These are phyloP conservation scores for Smutsia temminckii DNA, from an alignment of 2,797 vertebrate genomes.

Conservation along the genomic window DNA sequence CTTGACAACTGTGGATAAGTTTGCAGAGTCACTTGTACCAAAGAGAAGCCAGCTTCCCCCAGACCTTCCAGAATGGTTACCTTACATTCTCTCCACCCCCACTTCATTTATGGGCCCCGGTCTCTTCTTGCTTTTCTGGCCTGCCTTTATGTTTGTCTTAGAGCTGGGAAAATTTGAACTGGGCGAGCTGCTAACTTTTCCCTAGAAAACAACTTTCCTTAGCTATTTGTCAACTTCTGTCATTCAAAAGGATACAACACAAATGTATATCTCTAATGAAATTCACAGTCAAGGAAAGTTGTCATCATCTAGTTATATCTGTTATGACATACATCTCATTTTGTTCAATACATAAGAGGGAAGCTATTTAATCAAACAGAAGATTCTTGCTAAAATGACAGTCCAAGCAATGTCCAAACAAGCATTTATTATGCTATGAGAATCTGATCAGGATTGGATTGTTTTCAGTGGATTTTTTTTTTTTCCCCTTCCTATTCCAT, in stretches of 20 bases:
- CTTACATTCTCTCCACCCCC: not conserved
- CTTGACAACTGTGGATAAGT: not conserved
- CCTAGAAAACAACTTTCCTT: slow-evolving; percentile 79
- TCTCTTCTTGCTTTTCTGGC: not conserved
- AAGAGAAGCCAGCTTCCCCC: not conserved
- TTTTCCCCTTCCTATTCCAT: slow-evolving; percentile 51
- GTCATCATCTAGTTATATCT: slow-evolving; percentile 85
- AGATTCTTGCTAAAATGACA: slow-evolving; percentile 79
- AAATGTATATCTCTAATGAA: slow-evolving; percentile 85
- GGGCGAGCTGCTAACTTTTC: slow-evolving; percentile 58
- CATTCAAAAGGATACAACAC: slow-evolving; percentile 82
- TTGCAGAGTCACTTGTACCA: not conserved
- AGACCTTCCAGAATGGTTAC: not conserved
- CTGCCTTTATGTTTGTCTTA: not conserved
- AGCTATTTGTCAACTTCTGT: slow-evolving; percentile 87
- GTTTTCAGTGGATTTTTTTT: slow-evolving; percentile 78
- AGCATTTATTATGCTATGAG: slow-evolving; percentile 80
- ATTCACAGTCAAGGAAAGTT: slow-evolving; percentile 85
- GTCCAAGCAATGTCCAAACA: slow-evolving; percentile 85
- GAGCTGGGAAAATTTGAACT: slow-evolving; percentile 2
- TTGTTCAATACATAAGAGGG: slow-evolving; percentile 84
- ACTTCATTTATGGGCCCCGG: not conserved
- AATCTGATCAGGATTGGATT: slow-evolving; percentile 81
- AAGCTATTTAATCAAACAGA: slow-evolving; percentile 85
- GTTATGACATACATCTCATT: slow-evolving; percentile 87